Evolutionary conservation across 2,888 invertebrate genomes (phyloP).

Genomic region (Drosophila cracens): DNA sequence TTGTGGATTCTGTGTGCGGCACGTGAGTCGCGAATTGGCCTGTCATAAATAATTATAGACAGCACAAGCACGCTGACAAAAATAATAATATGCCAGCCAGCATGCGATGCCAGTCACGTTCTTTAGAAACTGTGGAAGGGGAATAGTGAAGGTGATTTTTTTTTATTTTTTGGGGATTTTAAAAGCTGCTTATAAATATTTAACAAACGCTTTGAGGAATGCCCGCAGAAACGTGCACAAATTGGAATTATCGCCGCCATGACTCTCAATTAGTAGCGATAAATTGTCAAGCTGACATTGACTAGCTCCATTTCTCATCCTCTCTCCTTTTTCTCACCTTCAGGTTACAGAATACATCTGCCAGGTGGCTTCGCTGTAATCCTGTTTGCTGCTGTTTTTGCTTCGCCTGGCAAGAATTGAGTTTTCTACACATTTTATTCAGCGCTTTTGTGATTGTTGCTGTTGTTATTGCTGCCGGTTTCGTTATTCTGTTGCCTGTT

Average conservation of each 20-base stretch:
- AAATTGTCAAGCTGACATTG: conserved; percentile 67
- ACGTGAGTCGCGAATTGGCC: conserved; percentile 56
- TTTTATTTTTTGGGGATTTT: conserved; percentile 18
- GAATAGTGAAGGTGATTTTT: background rate
- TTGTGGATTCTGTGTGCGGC: conserved; percentile 31
- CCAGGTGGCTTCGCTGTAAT: conserved; percentile 42
- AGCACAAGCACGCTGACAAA: conserved; percentile 40
- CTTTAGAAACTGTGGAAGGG: background rate
- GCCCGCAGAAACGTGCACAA: conserved; percentile 65
- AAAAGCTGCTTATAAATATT: conserved; percentile 64
- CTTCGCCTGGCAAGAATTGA: conserved; percentile 15
- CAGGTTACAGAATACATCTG: background rate
- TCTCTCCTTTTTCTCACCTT: background rate
- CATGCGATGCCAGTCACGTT: conserved; percentile 67
- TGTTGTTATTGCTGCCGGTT: conserved; percentile 9
- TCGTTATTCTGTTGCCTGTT: conserved; percentile 45
- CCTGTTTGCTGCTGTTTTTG: conserved; percentile 34
- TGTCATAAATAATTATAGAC: conserved; percentile 74
- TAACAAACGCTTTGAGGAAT: conserved; percentile 51
- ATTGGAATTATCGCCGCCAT: conserved; percentile 77
- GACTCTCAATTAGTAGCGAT: conserved; percentile 78
- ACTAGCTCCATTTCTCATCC: background rate
- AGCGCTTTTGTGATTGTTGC: conserved; percentile 17
- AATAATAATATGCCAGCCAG: conserved; percentile 53
- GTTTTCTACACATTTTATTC: conserved; percentile 23